Evolutionary conservation across 2,113 vertebrate species (phyloP), one percentile per base, ranked within the genome.

Genomic region (Cyanoliseus patagonus): DNA sequence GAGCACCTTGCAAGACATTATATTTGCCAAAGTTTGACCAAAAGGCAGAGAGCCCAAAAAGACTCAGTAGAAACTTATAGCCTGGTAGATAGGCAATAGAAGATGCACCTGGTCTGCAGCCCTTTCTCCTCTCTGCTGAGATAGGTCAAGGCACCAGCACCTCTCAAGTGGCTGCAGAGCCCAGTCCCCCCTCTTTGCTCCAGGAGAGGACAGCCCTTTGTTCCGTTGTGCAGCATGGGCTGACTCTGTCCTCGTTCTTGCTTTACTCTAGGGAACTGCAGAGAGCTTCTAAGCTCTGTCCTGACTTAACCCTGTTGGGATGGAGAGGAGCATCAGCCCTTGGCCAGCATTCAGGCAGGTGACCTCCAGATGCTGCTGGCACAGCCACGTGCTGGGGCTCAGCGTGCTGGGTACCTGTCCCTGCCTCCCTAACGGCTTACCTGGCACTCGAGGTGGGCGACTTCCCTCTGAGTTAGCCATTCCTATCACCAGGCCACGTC

Each of bases 171-270:
- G 69, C 68, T 55, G 14, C 47, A 3, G 0, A 85, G 53, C 42
- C 49, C 69, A 17, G 49, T 76, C 37, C 42, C 64, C 33, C 25
- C 35, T n/a, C 59, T 47, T 47, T 53, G 62, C 27, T n/a, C 59
- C 19, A 14, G 30, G 3, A 17, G 35, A 53, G 69, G 20, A 72
- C 13, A 35, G 37, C 77, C 44, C 70, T 53, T 33, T 25, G 19
- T 57, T 52, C 2, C 0, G 7, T 37, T 49, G 28, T 1, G 1
- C 41, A 63, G 28, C 28, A 3, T 6, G 47, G 17, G 10, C 69
- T 46, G 49, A 23, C 33, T 39, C 37, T 37, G n/a, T 49, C 47
- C 61, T 76, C 28, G 0, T 47, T 86, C 59, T 49, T 77, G 39
- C 35, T 61, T 91, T 37, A 37, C 52, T n/a, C 23, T 0, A 0